phyloP scores from a whole-genome alignment of 2,888 invertebrate genomes.

The Eupithecia centaureata region DNA sequence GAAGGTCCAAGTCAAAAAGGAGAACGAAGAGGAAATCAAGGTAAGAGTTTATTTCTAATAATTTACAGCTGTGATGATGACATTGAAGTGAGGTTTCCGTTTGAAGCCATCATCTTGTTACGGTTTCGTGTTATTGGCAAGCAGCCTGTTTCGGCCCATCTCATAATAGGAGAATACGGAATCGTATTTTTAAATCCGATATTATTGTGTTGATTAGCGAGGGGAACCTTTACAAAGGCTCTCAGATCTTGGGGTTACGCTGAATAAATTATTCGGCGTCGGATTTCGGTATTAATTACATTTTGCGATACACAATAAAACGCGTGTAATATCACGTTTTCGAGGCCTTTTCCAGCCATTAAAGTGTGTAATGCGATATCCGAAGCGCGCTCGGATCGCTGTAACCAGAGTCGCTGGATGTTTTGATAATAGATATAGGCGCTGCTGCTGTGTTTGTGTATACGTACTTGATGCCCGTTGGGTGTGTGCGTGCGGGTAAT shows the following conservation, averaged over 20 bases:
- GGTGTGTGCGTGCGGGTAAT: slow-evolving; percentile 80
- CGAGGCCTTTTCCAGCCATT: slow-evolving; percentile 85
- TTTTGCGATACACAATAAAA: slow-evolving; percentile 82
- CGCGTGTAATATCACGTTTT: slow-evolving; percentile 83
- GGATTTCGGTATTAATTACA: slow-evolving; percentile 82
- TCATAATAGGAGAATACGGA: slow-evolving; percentile 74
- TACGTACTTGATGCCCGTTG: slow-evolving; percentile 58
- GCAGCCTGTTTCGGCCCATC: slow-evolving; percentile 70
- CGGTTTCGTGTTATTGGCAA: slow-evolving; percentile 74
- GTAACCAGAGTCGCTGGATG: slow-evolving; percentile 82
- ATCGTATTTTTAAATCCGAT: slow-evolving; percentile 82
- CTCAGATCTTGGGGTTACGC: slow-evolving; percentile 62
- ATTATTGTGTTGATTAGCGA: slow-evolving; percentile 60
- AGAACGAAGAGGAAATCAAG: slow-evolving; percentile 91
- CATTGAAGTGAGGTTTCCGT: slow-evolving; percentile 70
- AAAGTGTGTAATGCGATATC: slow-evolving; percentile 83
- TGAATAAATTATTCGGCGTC: slow-evolving; percentile 79
- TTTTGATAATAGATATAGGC: slow-evolving; percentile 84
- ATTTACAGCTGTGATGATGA: slow-evolving; percentile 56
- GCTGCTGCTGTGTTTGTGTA: slow-evolving; percentile 68
- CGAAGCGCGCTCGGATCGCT: slow-evolving; percentile 83
- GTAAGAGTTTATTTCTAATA: slow-evolving; percentile 67
- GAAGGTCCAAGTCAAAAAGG: slow-evolving; percentile 85
- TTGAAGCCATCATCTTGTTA: slow-evolving; percentile 69
- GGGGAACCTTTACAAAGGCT: slow-evolving; percentile 64